Evolutionary conservation across 2,797 vertebrate species (phyloP).

Genomic region (Acrocephalus scirpaceus): DNA sequence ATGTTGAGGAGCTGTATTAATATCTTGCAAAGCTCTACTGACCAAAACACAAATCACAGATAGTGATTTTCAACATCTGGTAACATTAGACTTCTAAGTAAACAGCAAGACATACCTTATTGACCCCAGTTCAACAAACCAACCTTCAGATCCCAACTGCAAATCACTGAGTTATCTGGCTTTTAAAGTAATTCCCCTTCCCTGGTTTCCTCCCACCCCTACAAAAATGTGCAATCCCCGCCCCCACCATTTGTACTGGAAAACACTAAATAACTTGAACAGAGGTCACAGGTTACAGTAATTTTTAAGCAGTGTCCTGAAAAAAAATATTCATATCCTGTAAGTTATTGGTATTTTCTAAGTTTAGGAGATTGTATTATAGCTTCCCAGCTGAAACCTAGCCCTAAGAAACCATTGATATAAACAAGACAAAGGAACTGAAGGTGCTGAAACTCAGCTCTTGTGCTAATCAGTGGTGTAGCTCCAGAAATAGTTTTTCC

Average conservation of each 20-base stretch:
- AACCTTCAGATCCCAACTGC: background rate
- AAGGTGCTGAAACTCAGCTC: background rate
- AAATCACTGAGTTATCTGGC: background rate
- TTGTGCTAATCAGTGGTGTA: background rate
- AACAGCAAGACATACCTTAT: background rate
- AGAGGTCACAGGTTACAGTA: background rate
- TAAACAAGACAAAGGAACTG: background rate
- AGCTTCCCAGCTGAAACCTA: background rate
- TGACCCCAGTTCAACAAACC: background rate
- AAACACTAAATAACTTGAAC: background rate
- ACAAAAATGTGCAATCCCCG: background rate
- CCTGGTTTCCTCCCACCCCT: background rate
- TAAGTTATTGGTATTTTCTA: background rate
- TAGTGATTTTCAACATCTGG: background rate
- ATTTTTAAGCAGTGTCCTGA: background rate
- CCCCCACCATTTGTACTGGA: background rate
- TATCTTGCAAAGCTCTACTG: background rate
- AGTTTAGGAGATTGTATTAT: background rate
- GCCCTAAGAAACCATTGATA: background rate
- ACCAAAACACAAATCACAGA: background rate
- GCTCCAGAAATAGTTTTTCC: background rate
- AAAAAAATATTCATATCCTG: background rate
- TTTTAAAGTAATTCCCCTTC: background rate
- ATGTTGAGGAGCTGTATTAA: background rate
- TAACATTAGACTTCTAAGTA: background rate